Evolutionary conservation across 23 tunicate genomes (phyloP), one percentile per base, ranked within the genome.

Genomic region (Oikopleura albicans): DNA sequence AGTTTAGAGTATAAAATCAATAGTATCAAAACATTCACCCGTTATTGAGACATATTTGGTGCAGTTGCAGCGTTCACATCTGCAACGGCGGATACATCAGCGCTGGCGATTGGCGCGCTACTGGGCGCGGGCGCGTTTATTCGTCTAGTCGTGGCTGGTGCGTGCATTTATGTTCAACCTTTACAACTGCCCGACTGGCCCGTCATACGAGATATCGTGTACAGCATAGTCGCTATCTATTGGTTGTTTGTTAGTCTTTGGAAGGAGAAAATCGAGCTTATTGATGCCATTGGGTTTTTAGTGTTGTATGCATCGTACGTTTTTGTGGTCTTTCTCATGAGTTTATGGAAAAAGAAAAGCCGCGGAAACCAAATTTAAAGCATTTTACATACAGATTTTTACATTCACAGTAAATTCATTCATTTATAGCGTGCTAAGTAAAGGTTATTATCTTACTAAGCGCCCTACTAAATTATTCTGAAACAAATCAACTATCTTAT

Each of bases 51-150:
- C 31, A 71, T 71, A 22, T 71, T 71, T 71, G 79, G 79, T 12
- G 79, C 79, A 27, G 31, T 71, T 31, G 79, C 79, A 22, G 79
- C 79, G 28, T 71, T 71, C 31, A 71, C 79, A 12, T 12, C 31
- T 71, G 79, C 79, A 71, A 71, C 79, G 2, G 79, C 79, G 4
- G 79, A 71, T 12, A 12, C 34, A 22, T 71, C 79, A 22, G 27
- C 79, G 31, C 33, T 71, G 33, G 79, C 79, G 79, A 71, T 71
- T 71, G 79, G 79, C 27, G 79, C 79, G 4, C 34, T 71, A 16
- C 34, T 71, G 2, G 79, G 79, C 31, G 79, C 79, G 28, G 79
- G 79, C 2, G 79, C 79, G 2, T 71, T 71, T 71, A 71, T 71
- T 2, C 79, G 79, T 12, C 79, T 71, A 2, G 27, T 71, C 35